These are phyloP conservation scores for Chlorospingus flavigularis DNA, from an alignment of 2,797 vertebrate genomes.

Conservation along the genomic window DNA sequence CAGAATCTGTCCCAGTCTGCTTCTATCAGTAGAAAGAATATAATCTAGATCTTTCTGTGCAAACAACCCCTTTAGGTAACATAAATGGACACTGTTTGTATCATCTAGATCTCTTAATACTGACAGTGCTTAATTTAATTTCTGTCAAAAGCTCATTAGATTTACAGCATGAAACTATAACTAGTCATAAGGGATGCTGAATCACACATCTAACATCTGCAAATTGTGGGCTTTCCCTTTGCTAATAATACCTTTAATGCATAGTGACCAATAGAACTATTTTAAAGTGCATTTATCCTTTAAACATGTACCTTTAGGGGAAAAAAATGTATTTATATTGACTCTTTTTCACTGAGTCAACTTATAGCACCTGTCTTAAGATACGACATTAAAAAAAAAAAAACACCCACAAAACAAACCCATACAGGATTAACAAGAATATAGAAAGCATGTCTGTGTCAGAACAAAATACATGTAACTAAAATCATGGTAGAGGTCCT, in stretches of 20 bases:
- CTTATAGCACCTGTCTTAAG: not conserved
- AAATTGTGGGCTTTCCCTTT: not conserved
- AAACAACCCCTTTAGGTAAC: not conserved
- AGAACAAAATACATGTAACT: no score
- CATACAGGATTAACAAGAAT: not conserved
- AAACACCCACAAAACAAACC: accelerated
- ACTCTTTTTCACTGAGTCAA: not conserved
- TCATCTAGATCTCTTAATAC: not conserved
- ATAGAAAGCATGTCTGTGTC: no score
- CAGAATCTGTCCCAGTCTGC: not conserved
- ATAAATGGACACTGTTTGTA: not conserved
- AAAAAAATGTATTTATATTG: not conserved
- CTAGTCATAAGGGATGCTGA: not conserved
- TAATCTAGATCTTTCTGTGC: not conserved
- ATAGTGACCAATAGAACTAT: not conserved
- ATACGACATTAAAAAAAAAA: not conserved
- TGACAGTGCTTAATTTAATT: not conserved
- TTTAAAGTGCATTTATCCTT: not conserved
- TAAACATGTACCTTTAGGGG: not conserved
- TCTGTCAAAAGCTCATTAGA: not conserved
- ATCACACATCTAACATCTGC: not conserved
- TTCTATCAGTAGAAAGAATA: not conserved
- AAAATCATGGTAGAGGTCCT: no score
- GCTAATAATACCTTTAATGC: not conserved
- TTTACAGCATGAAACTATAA: not conserved